A percentile compares a stretch with the other conserved stretches of the same genome.
Conservation (phyloP, 2,797 vertebrate genomes). For the Pteropus rufus region DNA sequence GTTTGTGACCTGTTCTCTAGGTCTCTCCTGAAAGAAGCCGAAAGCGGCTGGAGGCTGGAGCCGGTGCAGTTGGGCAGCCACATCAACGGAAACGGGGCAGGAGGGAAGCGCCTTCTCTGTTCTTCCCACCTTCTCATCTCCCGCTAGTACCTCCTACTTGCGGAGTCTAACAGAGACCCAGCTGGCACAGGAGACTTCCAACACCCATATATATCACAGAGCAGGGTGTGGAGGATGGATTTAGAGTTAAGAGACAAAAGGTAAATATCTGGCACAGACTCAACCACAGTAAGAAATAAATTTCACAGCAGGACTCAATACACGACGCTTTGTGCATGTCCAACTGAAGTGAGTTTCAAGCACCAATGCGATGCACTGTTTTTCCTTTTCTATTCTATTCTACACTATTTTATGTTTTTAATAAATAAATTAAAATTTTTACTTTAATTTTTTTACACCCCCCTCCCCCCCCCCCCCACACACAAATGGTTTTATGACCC, state of each 20-base stretch:
- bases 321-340: not conserved
- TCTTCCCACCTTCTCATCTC: too few species aligned
- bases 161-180: not conserved
- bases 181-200: not conserved
- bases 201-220: not conserved
- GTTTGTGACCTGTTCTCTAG: not conserved
- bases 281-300: not conserved
- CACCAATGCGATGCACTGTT: not conserved
- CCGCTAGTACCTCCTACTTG: not conserved
- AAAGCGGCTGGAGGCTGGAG: not conserved
- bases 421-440: too few species aligned
- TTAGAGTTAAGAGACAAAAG: not conserved
- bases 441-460: not conserved
- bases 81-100: not conserved
- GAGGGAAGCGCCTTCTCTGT: not conserved
- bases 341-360: not conserved
- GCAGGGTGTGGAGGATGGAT: not conserved
- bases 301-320: not conserved
- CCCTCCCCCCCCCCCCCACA: too few species aligned
- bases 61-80: not conserved
- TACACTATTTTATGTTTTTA: too few species aligned
- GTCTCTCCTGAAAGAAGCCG: not conserved
- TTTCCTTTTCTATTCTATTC: not conserved
- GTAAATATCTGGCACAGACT: not conserved
- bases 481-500: not conserved